Conservation (phyloP, 2,888 invertebrate species). For the Temnothorax ravouxi region DNA sequence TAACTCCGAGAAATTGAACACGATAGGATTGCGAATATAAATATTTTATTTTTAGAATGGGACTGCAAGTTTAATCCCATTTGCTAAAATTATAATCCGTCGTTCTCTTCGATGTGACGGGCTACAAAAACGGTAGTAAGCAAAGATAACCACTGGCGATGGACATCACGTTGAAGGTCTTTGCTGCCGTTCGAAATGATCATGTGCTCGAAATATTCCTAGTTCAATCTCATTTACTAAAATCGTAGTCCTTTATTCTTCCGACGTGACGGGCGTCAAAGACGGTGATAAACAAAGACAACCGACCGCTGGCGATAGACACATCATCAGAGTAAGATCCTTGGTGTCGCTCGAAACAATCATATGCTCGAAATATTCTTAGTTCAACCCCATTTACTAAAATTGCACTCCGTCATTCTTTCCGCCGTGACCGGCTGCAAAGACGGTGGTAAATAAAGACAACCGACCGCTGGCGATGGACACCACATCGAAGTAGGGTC, state of each 20-base stretch:
- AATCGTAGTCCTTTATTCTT: constrained; percentile 87
- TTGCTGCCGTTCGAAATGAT: constrained; percentile 82
- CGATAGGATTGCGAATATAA: not conserved
- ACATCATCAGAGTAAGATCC: constrained; percentile 87
- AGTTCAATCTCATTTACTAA: constrained; percentile 88
- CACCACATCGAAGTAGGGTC: constrained; percentile 88
- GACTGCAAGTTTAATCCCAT: constrained; percentile 87
- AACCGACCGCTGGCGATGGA: constrained; percentile 87
- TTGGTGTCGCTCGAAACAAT: constrained; percentile 84
- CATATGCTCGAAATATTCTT: constrained; percentile 81
- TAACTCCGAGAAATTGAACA: not conserved
- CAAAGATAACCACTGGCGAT: constrained; percentile 87
- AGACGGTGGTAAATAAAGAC: constrained; percentile 89
- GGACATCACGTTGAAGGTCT: constrained; percentile 88
- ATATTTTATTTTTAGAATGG: not conserved
- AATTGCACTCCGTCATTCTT: constrained; percentile 87
- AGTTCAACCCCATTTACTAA: constrained; percentile 88
- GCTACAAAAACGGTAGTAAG: constrained; percentile 89
- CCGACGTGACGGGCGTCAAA: constrained; percentile 87
- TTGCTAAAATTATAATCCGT: constrained; percentile 86
- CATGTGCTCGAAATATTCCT: constrained; percentile 81
- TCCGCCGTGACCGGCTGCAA: constrained; percentile 88
- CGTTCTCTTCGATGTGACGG: constrained; percentile 88
- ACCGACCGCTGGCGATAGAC: constrained; percentile 87
- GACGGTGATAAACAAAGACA: constrained; percentile 89